Evolutionary conservation across 2,797 vertebrate species (phyloP).

Genomic region (Tokudaia muenninki): DNA sequence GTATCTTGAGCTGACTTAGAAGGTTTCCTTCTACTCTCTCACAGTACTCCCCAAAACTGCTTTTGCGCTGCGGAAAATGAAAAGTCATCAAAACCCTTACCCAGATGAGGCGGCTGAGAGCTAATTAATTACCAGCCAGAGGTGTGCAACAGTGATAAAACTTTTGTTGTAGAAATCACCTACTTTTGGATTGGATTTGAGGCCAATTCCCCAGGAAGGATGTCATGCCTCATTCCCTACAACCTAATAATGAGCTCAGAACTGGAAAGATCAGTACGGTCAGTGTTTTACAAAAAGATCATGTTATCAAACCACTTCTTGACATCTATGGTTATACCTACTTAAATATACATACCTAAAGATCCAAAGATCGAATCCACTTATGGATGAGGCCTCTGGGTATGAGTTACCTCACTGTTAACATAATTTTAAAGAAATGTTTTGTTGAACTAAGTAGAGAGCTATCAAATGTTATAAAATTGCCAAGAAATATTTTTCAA

Average conservation of each 20-base stretch:
- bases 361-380: background rate
- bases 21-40: background rate
- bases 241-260: background rate
- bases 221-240: background rate
- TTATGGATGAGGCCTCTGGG: no score
- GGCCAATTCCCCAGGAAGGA: accelerated
- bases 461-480: background rate
- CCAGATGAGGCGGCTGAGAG: background rate
- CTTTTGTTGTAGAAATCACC: background rate
- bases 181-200: background rate
- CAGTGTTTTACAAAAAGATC: background rate
- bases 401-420: no score
- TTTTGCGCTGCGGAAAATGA: background rate
- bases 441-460: background rate
- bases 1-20: background rate
- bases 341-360: background rate
- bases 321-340: background rate
- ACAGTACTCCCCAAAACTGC: background rate
- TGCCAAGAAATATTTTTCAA: background rate
- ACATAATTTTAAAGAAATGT: background rate
- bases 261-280: background rate
- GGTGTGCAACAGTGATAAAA: background rate
- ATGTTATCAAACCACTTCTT: background rate
- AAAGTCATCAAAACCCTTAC: background rate
- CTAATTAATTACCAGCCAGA: background rate